These are phyloP conservation scores for Pachyseris speciosa DNA, from an alignment of 64 coral and sea anemone species.

Conservation along the genomic window DNA sequence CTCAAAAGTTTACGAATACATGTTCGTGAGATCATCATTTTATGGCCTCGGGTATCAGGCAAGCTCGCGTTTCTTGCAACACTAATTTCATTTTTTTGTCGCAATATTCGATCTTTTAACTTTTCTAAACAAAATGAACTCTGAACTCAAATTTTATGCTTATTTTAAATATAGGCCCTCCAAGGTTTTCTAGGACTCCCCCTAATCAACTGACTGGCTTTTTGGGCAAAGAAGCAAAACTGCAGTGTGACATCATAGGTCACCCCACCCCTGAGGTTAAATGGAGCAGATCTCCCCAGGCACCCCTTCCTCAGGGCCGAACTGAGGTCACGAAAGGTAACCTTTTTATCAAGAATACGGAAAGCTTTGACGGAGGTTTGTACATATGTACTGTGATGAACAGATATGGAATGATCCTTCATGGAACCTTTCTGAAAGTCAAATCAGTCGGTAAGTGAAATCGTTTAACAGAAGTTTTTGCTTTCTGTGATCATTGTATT, in stretches of 20 bases:
- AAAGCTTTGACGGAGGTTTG: neutral
- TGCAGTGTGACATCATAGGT: conserved; percentile 34
- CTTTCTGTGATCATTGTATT: too few relatives aligned
- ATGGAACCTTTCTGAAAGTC: conserved; percentile 21
- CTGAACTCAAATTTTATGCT: too few relatives aligned
- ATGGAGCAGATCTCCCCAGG: conserved; percentile 34
- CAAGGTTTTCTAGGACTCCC: conserved; percentile 19
- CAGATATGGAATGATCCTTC: conserved; percentile 35
- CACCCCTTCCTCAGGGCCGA: conserved; percentile 19
- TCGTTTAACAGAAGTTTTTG: too few relatives aligned
- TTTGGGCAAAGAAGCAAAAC: neutral
- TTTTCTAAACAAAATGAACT: too few relatives aligned
- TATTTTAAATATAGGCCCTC: neutral
- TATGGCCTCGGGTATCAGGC: too few relatives aligned
- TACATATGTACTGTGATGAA: conserved; percentile 56
- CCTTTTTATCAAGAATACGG: conserved; percentile 4
- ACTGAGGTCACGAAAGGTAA: neutral
- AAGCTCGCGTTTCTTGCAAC: too few relatives aligned
- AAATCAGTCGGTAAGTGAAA: neutral
- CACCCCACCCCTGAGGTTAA: conserved; percentile 29
- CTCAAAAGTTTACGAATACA: too few relatives aligned
- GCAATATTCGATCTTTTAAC: too few relatives aligned
- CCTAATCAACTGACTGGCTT: neutral
- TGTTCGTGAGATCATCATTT: too few relatives aligned
- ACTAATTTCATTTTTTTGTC: too few relatives aligned